Conservation (phyloP, 2,113 vertebrate species). For the Myiozetetes cayanensis region DNA sequence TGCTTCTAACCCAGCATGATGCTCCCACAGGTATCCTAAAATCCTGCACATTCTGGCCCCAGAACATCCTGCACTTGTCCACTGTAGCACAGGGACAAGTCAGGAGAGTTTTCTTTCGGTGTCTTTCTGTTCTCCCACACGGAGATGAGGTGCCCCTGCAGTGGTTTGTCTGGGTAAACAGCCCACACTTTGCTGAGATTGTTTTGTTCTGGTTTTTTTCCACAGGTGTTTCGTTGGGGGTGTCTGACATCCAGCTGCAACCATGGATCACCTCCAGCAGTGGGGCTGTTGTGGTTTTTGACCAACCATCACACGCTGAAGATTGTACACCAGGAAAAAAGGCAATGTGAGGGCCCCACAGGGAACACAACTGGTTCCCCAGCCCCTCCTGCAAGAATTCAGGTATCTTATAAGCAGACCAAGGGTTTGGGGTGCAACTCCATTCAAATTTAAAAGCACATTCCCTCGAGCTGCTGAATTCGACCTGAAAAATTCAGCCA, state of each 20-base stretch:
- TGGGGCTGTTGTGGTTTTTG: not conserved
- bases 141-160: not conserved
- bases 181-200: not conserved
- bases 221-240: not conserved
- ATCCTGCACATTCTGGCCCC: not conserved
- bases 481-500: not conserved
- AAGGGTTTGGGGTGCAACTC: not conserved
- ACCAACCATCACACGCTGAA: not conserved
- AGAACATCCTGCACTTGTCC: not conserved
- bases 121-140: not conserved
- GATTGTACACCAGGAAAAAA: not conserved
- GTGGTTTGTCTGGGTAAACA: not conserved
- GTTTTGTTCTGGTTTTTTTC: not conserved
- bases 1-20: not conserved
- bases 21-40: not conserved
- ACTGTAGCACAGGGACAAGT: not conserved
- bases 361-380: not conserved
- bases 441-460: not conserved
- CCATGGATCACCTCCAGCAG: not conserved
- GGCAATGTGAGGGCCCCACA: not conserved
- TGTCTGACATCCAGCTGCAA: not conserved
- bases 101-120: not conserved
- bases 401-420: not conserved
- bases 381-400: not conserved
- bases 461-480: not conserved